phyloP scores from a whole-genome alignment of 2,113 vertebrate genomes.

The Strigops habroptila region DNA sequence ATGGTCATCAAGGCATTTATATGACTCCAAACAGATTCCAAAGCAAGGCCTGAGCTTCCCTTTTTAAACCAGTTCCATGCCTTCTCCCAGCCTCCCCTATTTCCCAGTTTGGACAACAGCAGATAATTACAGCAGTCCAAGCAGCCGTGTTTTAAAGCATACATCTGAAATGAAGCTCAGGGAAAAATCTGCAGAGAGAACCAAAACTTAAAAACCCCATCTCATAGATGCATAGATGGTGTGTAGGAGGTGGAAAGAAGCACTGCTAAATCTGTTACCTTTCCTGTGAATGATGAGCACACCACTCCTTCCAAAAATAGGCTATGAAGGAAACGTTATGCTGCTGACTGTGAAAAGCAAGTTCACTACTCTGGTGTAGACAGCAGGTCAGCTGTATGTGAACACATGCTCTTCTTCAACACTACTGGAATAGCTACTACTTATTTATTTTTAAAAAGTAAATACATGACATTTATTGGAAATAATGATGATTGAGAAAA shows the following conservation, averaged over 20 bases:
- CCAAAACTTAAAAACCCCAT: background rate
- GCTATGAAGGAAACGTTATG: background rate
- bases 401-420: background rate
- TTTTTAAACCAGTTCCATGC: background rate
- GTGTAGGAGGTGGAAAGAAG: conserved; percentile 66
- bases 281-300: conserved; percentile 50
- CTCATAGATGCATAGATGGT: background rate
- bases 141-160: background rate
- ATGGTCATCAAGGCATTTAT: background rate
- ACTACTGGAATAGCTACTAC: background rate
- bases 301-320: conserved; percentile 41
- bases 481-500: background rate
- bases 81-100: background rate
- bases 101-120: background rate
- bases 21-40: background rate
- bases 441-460: background rate
- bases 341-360: background rate
- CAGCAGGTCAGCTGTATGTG: background rate
- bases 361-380: background rate
- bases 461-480: background rate
- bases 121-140: background rate
- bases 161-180: background rate
- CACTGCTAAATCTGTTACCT: conserved; percentile 57
- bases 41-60: background rate
- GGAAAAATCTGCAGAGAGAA: background rate